Base-by-base conservation (phyloP, 2,888 invertebrate species). In the Brachyopa scutellaris region DNA sequence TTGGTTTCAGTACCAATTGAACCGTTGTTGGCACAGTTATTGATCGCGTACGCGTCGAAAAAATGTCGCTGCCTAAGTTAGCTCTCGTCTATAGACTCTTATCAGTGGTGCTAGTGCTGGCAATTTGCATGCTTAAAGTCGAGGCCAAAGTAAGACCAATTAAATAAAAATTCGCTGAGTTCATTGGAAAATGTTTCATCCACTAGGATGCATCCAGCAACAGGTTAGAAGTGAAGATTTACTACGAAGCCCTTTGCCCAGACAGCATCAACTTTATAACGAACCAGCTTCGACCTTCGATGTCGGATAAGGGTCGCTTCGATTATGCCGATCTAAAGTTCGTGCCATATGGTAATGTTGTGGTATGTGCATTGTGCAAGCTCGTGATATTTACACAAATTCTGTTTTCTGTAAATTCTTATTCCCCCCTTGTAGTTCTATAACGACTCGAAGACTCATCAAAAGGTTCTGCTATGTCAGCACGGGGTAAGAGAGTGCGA, bases 271-370 rank as follows among this genome's bases (percentile, higher is more conserved):
- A 23, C 13, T 90, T 90, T 29, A 85, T 90, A 17, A 84, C 86
- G 0, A 84, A 85, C 11, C 86, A 88, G 33, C 84, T 90, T 0
- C 85, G 86, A 47, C 84, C 82, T 21, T 85, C 88, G 1, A 87
- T 90, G 82, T 57, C 61, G 2, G 73, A 84, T 1, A 86, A 87
- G n/a, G 84, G 84, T 19, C 87, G 87, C 78, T 85, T 87, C 67
- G 67, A 86, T 1, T 84, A 86, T 49, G 86, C 86, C 0, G 86
- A 89, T 17, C 84, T 90, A 5, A 83, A 88, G 66, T 86, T 90
- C 5, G 87, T 90, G 67, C 90, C 90, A 1, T 90, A 88, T 49
- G 90, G 90, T 19, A 88, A 90, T 84, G 90, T 89, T 2, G 69
- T 84, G 15, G 90, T 90, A 83, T 85, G 88, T 86, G 3, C 9